Conservation (phyloP, 2,113 vertebrate genomes). For the Gavialis gangeticus region DNA sequence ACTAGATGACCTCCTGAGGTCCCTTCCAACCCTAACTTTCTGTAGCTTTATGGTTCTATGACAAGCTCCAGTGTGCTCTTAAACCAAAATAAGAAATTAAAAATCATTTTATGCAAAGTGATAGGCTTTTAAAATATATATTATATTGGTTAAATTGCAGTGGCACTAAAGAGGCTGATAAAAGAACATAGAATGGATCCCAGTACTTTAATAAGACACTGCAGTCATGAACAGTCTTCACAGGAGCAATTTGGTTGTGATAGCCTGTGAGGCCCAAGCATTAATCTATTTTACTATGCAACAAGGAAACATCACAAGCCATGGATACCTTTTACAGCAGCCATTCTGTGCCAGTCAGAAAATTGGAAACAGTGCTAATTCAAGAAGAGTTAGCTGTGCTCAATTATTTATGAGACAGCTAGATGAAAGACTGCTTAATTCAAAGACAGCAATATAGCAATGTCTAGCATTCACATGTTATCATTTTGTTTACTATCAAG, state of each 20-base stretch:
- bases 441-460: slow-evolving; percentile 43
- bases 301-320: slow-evolving; percentile 59
- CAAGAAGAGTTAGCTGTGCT: slow-evolving; percentile 31
- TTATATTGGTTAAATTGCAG: neutral
- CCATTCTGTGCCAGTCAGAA: slow-evolving; percentile 45
- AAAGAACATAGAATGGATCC: slow-evolving; percentile 41
- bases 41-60: neutral
- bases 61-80: neutral
- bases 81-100: neutral
- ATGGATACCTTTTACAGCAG: slow-evolving; percentile 27
- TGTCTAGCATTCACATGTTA: slow-evolving; percentile 46
- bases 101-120: slow-evolving; percentile 4
- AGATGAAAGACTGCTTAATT: slow-evolving; percentile 32
- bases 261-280: slow-evolving; percentile 62
- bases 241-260: slow-evolving; percentile 66
- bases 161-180: neutral
- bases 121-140: neutral
- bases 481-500: slow-evolving; percentile 50
- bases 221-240: slow-evolving; percentile 36
- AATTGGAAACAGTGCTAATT: slow-evolving; percentile 48
- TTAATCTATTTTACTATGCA: slow-evolving; percentile 73
- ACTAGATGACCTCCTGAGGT: no score
- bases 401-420: slow-evolving; percentile 47
- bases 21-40: no score
- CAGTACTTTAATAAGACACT: neutral